phyloP scores from a whole-genome alignment of 1,140 invertebrate species.

The Leptopilina clavipes region DNA sequence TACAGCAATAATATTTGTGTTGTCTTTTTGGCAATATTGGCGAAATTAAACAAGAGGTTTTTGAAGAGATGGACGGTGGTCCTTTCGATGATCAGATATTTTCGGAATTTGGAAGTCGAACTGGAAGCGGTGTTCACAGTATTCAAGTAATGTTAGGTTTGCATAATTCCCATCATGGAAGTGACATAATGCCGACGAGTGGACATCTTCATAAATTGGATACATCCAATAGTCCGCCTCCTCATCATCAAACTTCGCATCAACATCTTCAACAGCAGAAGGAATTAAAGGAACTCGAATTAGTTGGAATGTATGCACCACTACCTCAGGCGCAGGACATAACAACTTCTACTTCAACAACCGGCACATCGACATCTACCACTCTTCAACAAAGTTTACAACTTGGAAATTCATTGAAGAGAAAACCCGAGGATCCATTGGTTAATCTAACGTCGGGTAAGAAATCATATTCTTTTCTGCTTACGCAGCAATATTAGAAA shows the following conservation, averaged over 20 bases:
- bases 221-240: conserved; percentile 72
- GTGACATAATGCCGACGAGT: conserved; percentile 69
- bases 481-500: too few relatives aligned
- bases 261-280: conserved; percentile 69
- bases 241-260: conserved; percentile 66
- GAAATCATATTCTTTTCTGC: too few relatives aligned
- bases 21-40: too few relatives aligned
- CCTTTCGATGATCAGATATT: conserved; percentile 86
- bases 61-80: conserved; percentile 80
- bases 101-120: conserved; percentile 81
- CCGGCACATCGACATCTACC: conserved; percentile 64
- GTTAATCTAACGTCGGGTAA: conserved; percentile 67
- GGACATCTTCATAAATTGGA: conserved; percentile 75
- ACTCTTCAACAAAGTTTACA: conserved; percentile 68
- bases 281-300: conserved; percentile 70
- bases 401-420: conserved; percentile 67
- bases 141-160: conserved; percentile 85
- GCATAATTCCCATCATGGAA: conserved; percentile 74
- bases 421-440: conserved; percentile 68
- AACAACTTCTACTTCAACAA: conserved; percentile 65
- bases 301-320: conserved; percentile 71
- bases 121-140: conserved; percentile 77
- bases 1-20: too few relatives aligned
- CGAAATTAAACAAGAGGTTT: too few relatives aligned
- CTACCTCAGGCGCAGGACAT: conserved; percentile 69